Evolutionary conservation across 2,113 vertebrate species (phyloP), one percentile per base, ranked within the genome.

Genomic region (Trichomycterus rosablanca): DNA sequence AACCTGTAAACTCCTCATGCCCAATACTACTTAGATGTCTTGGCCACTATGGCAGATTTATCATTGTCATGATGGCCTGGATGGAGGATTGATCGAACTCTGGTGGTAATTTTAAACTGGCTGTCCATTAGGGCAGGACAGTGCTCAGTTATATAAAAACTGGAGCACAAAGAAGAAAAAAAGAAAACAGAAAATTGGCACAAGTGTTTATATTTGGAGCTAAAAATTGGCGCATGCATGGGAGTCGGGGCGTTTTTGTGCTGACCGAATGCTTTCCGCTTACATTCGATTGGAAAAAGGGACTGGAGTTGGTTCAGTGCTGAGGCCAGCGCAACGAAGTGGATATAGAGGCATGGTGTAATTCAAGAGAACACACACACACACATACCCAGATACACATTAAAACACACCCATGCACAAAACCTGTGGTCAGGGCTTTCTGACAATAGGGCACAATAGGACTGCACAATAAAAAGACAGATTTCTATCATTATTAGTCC

Each of bases 41-140:
- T 49, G 55, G 62, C 71, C 45, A 28, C 35, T 37, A 61, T 32
- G 59, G 73, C 62, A 72, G 71, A 67, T 78, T 60, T 60, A 61
- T 70, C 51, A 62, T 53, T 72, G 75, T 74, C 48, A 52, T 67
- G 44, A 56, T 69, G 73, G 73, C 72, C 61, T 62, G 43, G 53
- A 66, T n/a, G 35, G 45, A 57, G 60, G 59, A 81, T 81, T 55
- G 72, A 81, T 82, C 78, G 78, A 73, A 81, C 76, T 71, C 75
- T 66, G 74, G 75, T 61, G 52, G 80, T 85, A 85, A 87, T 87
- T 83, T 87, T 84, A 84, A 79, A 81, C 80, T 80, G 83, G 82
- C 85, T 76, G 59, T 76, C 74, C 72, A 57, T 68, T 49, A 63
- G 58, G 67, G 61, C 35, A 71, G 56, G 67, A 68, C 45, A 60